Conservation (phyloP, 1,140 invertebrate genomes). For the Drosophila erecta region DNA sequence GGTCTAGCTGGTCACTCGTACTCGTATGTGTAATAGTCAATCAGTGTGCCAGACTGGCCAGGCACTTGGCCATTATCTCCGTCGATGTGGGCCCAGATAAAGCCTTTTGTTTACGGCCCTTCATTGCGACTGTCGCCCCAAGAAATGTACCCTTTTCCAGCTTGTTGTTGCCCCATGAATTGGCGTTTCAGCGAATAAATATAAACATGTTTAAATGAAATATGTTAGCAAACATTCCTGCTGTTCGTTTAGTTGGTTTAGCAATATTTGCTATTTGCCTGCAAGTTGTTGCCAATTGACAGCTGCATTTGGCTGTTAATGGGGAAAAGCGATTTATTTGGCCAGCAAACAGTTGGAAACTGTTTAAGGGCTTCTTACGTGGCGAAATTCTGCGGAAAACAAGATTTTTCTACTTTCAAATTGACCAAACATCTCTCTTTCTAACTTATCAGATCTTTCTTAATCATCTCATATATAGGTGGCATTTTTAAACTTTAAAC, state of each 20-base stretch:
- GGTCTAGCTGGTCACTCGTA: background rate
- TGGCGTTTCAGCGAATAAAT: constrained; percentile 31
- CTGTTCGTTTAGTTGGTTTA: background rate
- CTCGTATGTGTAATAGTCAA: constrained; percentile 31
- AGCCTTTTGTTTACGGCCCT: constrained; percentile 22
- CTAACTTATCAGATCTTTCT: background rate
- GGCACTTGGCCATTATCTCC: background rate
- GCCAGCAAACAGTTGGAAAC: constrained; percentile 5
- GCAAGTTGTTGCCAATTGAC: constrained; percentile 6
- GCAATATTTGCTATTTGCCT: constrained; percentile 15
- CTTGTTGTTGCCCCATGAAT: constrained; percentile 39
- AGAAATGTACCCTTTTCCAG: constrained; percentile 7
- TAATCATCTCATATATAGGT: background rate
- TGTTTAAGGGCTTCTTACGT: constrained; percentile 17
- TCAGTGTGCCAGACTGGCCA: constrained; percentile 29
- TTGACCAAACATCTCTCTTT: background rate
- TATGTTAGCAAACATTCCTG: constrained; percentile 21
- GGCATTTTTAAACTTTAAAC: no score
- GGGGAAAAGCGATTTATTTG: constrained; percentile 17
- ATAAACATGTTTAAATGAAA: background rate
- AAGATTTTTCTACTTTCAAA: background rate
- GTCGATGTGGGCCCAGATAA: constrained; percentile 29
- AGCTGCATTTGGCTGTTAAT: constrained; percentile 23
- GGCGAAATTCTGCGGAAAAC: background rate
- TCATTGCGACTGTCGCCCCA: constrained; percentile 15